phyloP scores from a whole-genome alignment of 2,797 vertebrate species.

The Dromococcyx pavoninus region DNA sequence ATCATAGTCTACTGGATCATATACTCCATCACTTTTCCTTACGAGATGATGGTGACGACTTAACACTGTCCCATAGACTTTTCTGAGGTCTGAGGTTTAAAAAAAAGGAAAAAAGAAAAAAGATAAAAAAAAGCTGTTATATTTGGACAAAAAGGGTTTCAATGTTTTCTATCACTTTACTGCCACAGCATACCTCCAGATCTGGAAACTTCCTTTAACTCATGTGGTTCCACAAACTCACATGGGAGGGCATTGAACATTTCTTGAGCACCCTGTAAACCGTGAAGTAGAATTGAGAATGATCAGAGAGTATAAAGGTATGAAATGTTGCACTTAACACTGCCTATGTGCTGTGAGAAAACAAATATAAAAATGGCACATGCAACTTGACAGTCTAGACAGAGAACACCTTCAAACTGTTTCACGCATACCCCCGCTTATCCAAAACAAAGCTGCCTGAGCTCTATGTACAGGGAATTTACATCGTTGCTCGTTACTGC shows the following conservation, averaged over 20 bases:
- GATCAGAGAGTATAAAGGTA: neutral
- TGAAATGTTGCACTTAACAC: no score
- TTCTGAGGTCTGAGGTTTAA: conserved; percentile 83
- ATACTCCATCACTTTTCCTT: conserved; percentile 88
- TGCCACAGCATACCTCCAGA: conserved; percentile 81
- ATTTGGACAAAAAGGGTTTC: neutral
- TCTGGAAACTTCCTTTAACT: conserved; percentile 90
- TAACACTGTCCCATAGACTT: conserved; percentile 93
- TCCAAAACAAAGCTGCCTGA: neutral
- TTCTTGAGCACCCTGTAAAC: conserved; percentile 90
- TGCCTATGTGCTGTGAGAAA: neutral
- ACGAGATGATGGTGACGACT: conserved; percentile 95
- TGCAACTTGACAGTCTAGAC: neutral
- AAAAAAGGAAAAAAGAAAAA: neutral
- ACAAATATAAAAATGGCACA: neutral
- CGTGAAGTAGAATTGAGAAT: neutral
- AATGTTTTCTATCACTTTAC: neutral
- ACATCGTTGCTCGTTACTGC: neutral
- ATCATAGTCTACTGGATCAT: conserved; percentile 92
- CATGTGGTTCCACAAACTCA: conserved; percentile 94
- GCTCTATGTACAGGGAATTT: neutral
- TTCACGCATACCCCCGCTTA: neutral
- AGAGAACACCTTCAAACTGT: neutral
- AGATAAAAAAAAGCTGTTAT: neutral
- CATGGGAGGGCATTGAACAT: conserved; percentile 93